Evolutionary conservation across 2,113 vertebrate species (phyloP).

Genomic region (Urocolius indicus): DNA sequence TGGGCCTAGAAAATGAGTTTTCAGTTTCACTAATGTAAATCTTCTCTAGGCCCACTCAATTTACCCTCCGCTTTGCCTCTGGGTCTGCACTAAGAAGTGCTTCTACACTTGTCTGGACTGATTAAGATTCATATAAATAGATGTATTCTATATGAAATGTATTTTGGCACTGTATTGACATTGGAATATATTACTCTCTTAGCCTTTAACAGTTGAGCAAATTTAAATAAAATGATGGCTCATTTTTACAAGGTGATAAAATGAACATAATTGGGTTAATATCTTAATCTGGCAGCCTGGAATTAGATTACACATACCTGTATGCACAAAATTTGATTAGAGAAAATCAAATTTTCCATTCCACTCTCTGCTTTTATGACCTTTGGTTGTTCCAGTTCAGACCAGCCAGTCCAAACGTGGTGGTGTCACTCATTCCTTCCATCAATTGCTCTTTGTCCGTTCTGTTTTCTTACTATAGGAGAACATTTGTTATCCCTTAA

Average conservation of each 20-base stretch:
- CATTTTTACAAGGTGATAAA: constrained; percentile 73
- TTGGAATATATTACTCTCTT: constrained; percentile 68
- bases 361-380: background rate
- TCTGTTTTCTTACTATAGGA: background rate
- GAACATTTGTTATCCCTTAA: background rate
- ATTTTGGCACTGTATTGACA: constrained; percentile 72
- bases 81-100: constrained; percentile 57
- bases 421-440: background rate
- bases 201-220: constrained; percentile 72
- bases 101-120: constrained; percentile 70
- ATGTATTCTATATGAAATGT: constrained; percentile 72
- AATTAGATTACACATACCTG: constrained; percentile 64
- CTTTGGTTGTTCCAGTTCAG: constrained; percentile 7
- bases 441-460: background rate
- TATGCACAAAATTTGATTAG: constrained; percentile 43
- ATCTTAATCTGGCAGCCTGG: constrained; percentile 70
- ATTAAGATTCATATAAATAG: constrained; percentile 74
- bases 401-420: background rate
- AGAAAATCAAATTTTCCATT: constrained; percentile 54
- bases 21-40: constrained; percentile 63
- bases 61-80: constrained; percentile 69
- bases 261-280: constrained; percentile 71
- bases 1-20: constrained; percentile 71
- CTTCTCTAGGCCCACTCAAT: constrained; percentile 62
- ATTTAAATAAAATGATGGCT: constrained; percentile 74